These are phyloP conservation scores for Rhinoderma darwinii DNA, from an alignment of 2,113 vertebrate species.

Conservation along the genomic window DNA sequence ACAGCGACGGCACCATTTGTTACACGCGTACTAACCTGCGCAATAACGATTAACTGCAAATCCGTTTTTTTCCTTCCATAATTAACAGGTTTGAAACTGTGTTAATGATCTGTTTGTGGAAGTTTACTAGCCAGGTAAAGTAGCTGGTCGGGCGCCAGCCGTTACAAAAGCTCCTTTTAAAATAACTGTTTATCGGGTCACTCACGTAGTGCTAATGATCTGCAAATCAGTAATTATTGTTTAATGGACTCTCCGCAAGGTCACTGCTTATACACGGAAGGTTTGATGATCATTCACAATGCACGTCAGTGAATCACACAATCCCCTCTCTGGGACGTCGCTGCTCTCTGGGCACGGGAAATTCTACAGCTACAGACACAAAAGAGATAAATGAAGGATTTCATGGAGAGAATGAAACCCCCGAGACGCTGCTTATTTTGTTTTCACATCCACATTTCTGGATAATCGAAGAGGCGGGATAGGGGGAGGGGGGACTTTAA, in stretches of 20 bases:
- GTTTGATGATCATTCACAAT: conserved; percentile 36
- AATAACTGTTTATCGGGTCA: conserved; percentile 27
- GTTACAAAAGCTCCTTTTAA: conserved; percentile 22
- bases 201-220: conserved; percentile 41
- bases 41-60: conserved; percentile 35
- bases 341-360: neutral
- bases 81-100: conserved; percentile 37
- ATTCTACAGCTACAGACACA: conserved; percentile 1
- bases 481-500: neutral
- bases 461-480: neutral
- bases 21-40: neutral
- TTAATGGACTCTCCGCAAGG: conserved; percentile 45
- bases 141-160: conserved; percentile 30
- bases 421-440: neutral
- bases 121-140: conserved; percentile 50
- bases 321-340: conserved; percentile 8
- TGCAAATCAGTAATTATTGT: conserved; percentile 52
- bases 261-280: conserved; percentile 13
- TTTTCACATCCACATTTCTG: neutral
- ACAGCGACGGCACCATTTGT: conserved; percentile 27
- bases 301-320: conserved; percentile 10
- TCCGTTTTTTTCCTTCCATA: conserved; percentile 26
- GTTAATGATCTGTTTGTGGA: conserved; percentile 52
- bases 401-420: neutral
- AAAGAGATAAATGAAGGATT: conserved; percentile 25